Percentiles rank a stretch among this genome's conserved stretches.
phyloP scores from a whole-genome alignment of 1,140 invertebrate genomes.

The Heliconius eleuchia region DNA sequence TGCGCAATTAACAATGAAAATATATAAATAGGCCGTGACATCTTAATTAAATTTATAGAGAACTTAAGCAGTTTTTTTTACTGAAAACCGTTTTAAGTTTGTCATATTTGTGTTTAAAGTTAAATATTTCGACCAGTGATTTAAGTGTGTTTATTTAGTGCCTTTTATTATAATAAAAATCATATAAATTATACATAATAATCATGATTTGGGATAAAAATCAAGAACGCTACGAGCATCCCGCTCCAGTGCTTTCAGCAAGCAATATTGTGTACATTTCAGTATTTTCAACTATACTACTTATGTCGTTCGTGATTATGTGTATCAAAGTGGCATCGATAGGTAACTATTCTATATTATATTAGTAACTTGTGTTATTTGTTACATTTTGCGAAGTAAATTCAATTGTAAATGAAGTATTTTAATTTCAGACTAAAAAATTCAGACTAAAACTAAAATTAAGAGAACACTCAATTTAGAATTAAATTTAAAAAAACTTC shows the following conservation, averaged over 20 bases:
- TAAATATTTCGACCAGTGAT: neutral
- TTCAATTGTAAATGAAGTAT: too few species aligned
- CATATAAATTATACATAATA: neutral
- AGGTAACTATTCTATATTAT: conserved; percentile 45
- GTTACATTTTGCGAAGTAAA: neutral
- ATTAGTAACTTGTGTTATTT: neutral
- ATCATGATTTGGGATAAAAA: neutral
- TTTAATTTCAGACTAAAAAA: too few species aligned
- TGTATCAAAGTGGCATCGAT: conserved; percentile 57
- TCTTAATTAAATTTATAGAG: neutral
- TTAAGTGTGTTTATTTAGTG: neutral
- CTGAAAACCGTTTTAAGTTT: conserved; percentile 36
- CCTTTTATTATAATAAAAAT: neutral
- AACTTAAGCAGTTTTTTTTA: conserved; percentile 31
- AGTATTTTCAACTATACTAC: conserved; percentile 52
- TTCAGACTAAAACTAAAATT: too few species aligned
- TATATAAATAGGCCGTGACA: neutral
- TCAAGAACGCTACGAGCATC: neutral
- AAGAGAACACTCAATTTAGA: too few species aligned
- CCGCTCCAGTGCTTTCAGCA: conserved; percentile 18
- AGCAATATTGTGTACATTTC: conserved; percentile 49
- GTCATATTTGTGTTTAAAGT: neutral
- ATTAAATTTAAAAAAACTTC: too few species aligned
- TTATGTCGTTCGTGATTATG: conserved; percentile 66
- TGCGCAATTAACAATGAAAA: neutral